Evolutionary conservation across 2,888 invertebrate species (phyloP).

Genomic region (Drosophila formosana): DNA sequence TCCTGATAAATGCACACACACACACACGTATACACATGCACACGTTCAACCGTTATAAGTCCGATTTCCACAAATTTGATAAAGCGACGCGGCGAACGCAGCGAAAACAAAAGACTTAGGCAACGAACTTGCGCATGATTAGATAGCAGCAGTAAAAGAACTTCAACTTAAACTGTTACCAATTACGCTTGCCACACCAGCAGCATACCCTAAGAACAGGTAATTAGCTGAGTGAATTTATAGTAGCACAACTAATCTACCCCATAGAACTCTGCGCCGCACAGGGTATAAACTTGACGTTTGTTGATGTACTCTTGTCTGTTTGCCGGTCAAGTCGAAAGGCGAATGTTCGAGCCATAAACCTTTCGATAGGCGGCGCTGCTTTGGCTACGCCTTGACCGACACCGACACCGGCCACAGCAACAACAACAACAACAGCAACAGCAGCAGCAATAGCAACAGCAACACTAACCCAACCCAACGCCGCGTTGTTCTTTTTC

Average conservation of each 20-base stretch:
- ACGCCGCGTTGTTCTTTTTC: constrained; percentile 51
- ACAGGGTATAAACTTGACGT: constrained; percentile 31
- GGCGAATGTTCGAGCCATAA: constrained; percentile 45
- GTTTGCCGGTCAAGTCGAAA: constrained; percentile 41
- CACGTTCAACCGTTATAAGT: constrained; percentile 56
- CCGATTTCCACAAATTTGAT: constrained; percentile 75
- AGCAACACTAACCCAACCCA: constrained; percentile 12
- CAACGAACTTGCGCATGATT: constrained; percentile 67
- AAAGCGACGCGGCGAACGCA: constrained; percentile 40
- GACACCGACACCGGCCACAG: constrained; percentile 34
- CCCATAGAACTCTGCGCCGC: neutral
- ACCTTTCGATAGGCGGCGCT: constrained; percentile 62
- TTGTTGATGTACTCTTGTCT: constrained; percentile 48
- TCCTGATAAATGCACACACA: constrained; percentile 66
- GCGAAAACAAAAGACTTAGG: constrained; percentile 70
- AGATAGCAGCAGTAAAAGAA: constrained; percentile 15
- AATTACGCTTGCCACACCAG: neutral
- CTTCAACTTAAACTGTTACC: neutral
- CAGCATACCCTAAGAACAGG: constrained; percentile 11
- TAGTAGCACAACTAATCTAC: constrained; percentile 10
- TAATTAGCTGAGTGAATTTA: neutral
- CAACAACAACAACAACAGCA: constrained; percentile 2
- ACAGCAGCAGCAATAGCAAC: constrained; percentile 15
- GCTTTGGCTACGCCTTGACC: constrained; percentile 65
- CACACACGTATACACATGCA: constrained; percentile 28